A percentile compares a stretch with the other conserved stretches of the same genome.
phyloP scores from a whole-genome alignment of 2,113 vertebrate genomes.

The Emydura subglobosa region DNA sequence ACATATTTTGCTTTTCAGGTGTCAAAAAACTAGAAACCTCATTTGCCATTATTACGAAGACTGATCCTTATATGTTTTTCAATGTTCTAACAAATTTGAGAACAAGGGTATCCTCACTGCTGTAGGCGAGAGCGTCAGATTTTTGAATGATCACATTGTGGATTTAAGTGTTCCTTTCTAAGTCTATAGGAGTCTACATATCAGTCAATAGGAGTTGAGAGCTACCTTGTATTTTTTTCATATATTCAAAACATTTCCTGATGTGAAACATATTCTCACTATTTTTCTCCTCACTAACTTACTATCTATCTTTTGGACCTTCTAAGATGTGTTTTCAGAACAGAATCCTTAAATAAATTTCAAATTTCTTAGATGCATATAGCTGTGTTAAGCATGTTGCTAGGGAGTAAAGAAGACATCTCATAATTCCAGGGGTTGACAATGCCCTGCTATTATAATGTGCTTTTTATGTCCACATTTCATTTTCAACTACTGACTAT shows the following conservation, averaged over 20 bases:
- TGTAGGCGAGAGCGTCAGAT: neutral
- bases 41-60: neutral
- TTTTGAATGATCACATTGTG: neutral
- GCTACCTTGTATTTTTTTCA: neutral
- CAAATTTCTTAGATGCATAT: neutral
- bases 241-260: neutral
- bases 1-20: slow-evolving; percentile 29
- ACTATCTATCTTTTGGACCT: neutral
- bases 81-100: neutral
- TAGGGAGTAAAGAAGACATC: neutral
- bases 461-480: neutral
- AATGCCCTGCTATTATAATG: neutral
- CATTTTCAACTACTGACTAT: neutral
- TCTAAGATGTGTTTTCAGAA: neutral
- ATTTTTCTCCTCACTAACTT: neutral
- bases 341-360: neutral
- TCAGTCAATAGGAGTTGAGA: neutral
- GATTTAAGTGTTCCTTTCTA: neutral
- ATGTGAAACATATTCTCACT: neutral
- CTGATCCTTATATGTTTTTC: neutral
- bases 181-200: neutral
- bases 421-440: neutral
- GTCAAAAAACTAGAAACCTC: slow-evolving; percentile 14
- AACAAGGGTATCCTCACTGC: neutral
- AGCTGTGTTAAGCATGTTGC: neutral